Conservation (phyloP, 2,888 invertebrate genomes). For the Silvanus unidentatus region DNA sequence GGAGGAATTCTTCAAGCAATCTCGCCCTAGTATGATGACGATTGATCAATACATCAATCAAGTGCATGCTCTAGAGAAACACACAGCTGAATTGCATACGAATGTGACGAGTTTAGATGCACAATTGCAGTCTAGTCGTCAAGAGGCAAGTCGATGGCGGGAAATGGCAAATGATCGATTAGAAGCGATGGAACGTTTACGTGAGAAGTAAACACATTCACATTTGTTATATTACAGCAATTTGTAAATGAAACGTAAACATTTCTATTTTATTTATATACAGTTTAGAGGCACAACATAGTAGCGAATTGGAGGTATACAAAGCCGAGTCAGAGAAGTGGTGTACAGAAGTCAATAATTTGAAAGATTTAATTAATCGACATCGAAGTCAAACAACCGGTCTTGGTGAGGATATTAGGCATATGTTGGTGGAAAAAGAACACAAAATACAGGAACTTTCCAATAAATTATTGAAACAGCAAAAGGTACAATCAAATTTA, state of each 20-base stretch:
- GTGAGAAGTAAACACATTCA: constrained; percentile 32
- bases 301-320: constrained; percentile 57
- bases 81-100: constrained; percentile 49
- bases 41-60: constrained; percentile 43
- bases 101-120: constrained; percentile 48
- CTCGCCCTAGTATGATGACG: constrained; percentile 33
- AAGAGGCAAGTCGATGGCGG: constrained; percentile 61
- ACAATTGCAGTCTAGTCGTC: constrained; percentile 49
- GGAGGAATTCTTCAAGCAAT: constrained; percentile 22
- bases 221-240: background rate
- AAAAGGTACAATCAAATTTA: constrained; percentile 35
- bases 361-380: constrained; percentile 44
- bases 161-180: constrained; percentile 61
- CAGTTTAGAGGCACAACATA: constrained; percentile 58
- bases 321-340: constrained; percentile 60
- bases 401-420: constrained; percentile 41
- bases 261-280: constrained; percentile 12
- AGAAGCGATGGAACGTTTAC: constrained; percentile 55
- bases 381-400: constrained; percentile 42
- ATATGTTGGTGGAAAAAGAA: constrained; percentile 42
- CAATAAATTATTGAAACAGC: constrained; percentile 39
- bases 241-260: background rate
- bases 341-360: constrained; percentile 49
- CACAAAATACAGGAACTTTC: constrained; percentile 48
- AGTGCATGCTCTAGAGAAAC: constrained; percentile 53